phyloP scores from a whole-genome alignment of 2,888 invertebrate species.

The Drosophila diplacantha region DNA sequence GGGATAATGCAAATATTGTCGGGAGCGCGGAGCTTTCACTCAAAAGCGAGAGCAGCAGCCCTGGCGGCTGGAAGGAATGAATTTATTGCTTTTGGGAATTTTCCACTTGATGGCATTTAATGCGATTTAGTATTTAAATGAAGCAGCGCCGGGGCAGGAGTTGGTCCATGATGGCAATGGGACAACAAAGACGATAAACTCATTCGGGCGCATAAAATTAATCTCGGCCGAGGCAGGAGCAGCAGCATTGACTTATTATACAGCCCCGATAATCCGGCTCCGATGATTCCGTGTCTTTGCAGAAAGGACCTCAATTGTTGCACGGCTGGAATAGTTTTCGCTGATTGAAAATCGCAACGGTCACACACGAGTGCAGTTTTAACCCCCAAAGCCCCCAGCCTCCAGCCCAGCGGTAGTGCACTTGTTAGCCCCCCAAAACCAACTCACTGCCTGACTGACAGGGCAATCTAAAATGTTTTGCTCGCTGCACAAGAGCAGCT shows the following conservation, averaged over 20 bases:
- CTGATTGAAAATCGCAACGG: slow-evolving; percentile 63
- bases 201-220: slow-evolving; percentile 66
- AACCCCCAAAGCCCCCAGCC: neutral
- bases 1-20: slow-evolving; percentile 65
- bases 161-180: slow-evolving; percentile 18
- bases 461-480: slow-evolving; percentile 64
- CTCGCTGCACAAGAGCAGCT: slow-evolving; percentile 32
- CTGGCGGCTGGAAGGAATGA: slow-evolving; percentile 46
- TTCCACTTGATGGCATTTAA: slow-evolving; percentile 73
- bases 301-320: neutral
- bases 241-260: slow-evolving; percentile 10
- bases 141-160: slow-evolving; percentile 46
- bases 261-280: slow-evolving; percentile 12
- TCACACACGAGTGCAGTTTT: slow-evolving; percentile 57
- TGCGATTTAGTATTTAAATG: slow-evolving; percentile 72
- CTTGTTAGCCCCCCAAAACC: neutral
- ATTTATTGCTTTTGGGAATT: slow-evolving; percentile 72
- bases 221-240: slow-evolving; percentile 50
- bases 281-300: neutral
- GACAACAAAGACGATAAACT: slow-evolving; percentile 64
- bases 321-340: slow-evolving; percentile 43
- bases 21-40: slow-evolving; percentile 49
- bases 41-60: slow-evolving; percentile 48
- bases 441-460: slow-evolving; percentile 51
- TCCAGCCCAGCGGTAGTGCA: neutral